These are phyloP conservation scores for Spheniscus humboldti DNA, from an alignment of 2,797 vertebrate genomes.

Conservation along the genomic window DNA sequence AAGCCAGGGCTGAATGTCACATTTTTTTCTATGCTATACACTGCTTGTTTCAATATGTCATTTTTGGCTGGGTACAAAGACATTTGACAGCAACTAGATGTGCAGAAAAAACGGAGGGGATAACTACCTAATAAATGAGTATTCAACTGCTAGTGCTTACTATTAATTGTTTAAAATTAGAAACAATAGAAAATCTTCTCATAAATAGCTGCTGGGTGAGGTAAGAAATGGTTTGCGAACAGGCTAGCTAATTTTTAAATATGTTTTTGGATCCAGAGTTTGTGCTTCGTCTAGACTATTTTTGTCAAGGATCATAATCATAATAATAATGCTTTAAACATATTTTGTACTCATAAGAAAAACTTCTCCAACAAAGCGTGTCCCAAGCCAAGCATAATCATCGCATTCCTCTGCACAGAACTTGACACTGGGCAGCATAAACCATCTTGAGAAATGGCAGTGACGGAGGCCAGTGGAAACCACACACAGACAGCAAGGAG, in stretches of 20 bases:
- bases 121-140: constrained; percentile 32
- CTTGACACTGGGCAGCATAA: background rate
- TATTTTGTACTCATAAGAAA: background rate
- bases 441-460: background rate
- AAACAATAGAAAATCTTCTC: constrained; percentile 44
- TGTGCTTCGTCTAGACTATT: constrained; percentile 53
- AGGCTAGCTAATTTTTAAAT: constrained; percentile 36
- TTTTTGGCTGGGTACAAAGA: constrained; percentile 31
- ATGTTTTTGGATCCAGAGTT: constrained; percentile 42
- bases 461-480: background rate
- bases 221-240: constrained; percentile 32
- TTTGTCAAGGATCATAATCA: background rate
- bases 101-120: constrained; percentile 5
- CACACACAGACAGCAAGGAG: background rate
- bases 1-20: background rate
- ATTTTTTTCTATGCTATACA: background rate
- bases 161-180: constrained; percentile 52
- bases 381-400: background rate
- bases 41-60: constrained; percentile 6
- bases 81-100: constrained; percentile 26
- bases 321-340: background rate
- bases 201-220: constrained; percentile 61
- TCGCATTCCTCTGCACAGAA: background rate
- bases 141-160: constrained; percentile 18
- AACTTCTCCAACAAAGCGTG: background rate